Conservation (phyloP, 2,113 vertebrate genomes). For the Campylomormyrus numenius region DNA sequence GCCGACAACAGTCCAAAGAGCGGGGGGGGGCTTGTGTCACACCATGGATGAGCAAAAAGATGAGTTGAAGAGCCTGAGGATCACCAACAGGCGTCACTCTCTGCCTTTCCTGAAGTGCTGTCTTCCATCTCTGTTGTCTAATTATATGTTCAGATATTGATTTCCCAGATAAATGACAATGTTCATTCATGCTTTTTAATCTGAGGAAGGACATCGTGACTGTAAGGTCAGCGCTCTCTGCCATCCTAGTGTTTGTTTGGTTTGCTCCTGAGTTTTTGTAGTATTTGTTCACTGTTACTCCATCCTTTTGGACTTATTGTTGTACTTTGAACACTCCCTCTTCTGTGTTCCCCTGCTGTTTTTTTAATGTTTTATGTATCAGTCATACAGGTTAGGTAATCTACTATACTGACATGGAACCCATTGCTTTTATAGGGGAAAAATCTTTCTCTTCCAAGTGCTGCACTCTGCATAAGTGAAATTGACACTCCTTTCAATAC, state of each 20-base stretch:
- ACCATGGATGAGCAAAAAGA: background rate
- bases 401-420: constrained; percentile 46
- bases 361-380: constrained; percentile 62
- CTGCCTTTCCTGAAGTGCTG: constrained; percentile 34
- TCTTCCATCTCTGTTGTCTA: constrained; percentile 14
- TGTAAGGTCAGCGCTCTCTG: background rate
- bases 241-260: constrained; percentile 28
- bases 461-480: constrained; percentile 55
- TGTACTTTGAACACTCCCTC: constrained; percentile 54
- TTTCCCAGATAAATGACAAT: background rate
- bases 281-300: constrained; percentile 20
- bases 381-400: constrained; percentile 59
- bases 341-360: constrained; percentile 51
- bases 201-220: background rate
- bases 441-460: constrained; percentile 47
- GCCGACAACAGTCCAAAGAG: constrained; percentile 39
- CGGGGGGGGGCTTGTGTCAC: too few species aligned
- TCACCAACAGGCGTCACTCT: background rate
- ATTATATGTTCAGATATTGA: background rate
- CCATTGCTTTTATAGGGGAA: constrained; percentile 50
- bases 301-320: constrained; percentile 41
- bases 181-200: background rate
- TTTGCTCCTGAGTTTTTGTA: background rate
- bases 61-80: background rate
- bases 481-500: constrained; percentile 59